Evolutionary conservation across 2,888 invertebrate genomes (phyloP), one percentile per base, ranked within the genome.

Genomic region (Xestia sexstrigata): DNA sequence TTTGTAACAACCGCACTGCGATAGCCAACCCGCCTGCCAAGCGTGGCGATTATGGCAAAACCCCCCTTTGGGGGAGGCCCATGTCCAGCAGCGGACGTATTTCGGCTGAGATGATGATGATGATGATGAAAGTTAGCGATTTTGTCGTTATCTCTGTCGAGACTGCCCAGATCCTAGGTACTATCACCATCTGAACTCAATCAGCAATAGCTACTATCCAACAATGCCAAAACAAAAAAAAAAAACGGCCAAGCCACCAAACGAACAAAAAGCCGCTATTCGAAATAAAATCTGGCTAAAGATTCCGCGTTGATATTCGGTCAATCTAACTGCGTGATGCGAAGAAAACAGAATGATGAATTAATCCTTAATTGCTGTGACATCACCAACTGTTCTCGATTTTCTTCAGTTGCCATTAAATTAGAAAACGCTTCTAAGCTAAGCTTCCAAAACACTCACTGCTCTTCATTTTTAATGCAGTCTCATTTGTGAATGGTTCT

Each of bases 321-420:
- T 72, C 70, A 81, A 86, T 76, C 74, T 76, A n/a, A 35, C 63
- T 60, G 74, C 80, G 63, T 88, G 81, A 88, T 81, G 71, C 69
- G 78, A 73, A 74, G 73, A 55, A 85, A 85, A 69, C 63, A 76
- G 77, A 85, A 89, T 91, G 91, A 91, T 91, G 86, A 88, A 92
- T 92, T 88, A 88, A 87, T 83, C 76, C 85, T 86, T 91, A 91
- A 92, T 92, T 91, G 87, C 82, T 82, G 83, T 87, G 91, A 91
- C 92, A 92, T 86, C 88, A 84, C 88, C 91, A 91, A 91, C 88
- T 91, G 91, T 85, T 89, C 83, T 86, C 84, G 82, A 89, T 87
- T 88, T 89, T 86, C 82, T 88, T 83, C 83, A 83, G 85, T 87
- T 87, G 73, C 73, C 73, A 71, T 80, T 63, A 76, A 70, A 86